These are phyloP conservation scores for Pterostichus niger DNA, from an alignment of 2,888 invertebrate species.

Conservation along the genomic window DNA sequence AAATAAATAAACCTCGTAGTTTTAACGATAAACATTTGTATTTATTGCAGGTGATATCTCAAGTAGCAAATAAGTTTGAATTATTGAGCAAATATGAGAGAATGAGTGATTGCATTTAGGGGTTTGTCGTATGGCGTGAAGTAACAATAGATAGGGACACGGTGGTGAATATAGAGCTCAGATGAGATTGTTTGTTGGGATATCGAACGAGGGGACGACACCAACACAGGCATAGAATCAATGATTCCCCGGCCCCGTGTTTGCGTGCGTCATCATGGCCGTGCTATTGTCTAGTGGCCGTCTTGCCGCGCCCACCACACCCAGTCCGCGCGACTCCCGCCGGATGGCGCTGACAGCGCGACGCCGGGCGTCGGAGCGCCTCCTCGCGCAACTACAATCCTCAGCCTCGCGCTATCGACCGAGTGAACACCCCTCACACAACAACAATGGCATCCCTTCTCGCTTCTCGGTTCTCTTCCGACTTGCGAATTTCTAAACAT, in stretches of 20 bases:
- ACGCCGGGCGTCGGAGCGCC: conserved; percentile 16
- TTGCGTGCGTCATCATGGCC: conserved; percentile 62
- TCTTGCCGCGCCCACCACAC: conserved; percentile 56
- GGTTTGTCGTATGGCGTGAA: neutral
- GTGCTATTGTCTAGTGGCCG: conserved; percentile 61
- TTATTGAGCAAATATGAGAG: neutral
- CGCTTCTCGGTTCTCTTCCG: neutral
- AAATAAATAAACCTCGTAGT: neutral
- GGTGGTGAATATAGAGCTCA: conserved; percentile 25
- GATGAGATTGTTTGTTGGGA: conserved; percentile 34
- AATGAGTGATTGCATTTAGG: conserved; percentile 26
- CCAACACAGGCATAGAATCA: conserved; percentile 56
- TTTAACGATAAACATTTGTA: neutral
- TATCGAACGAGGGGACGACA: conserved; percentile 51
- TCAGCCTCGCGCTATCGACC: conserved; percentile 57
- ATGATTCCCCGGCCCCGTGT: conserved; percentile 51
- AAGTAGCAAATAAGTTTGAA: neutral
- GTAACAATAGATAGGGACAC: conserved; percentile 28
- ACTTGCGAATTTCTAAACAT: conserved; percentile 40
- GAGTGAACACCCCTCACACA: conserved; percentile 49
- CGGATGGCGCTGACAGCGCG: conserved; percentile 45
- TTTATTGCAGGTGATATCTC: no score
- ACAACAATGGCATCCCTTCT: conserved; percentile 58
- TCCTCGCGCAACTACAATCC: neutral
- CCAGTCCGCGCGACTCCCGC: conserved; percentile 19